Conservation (phyloP, 2,113 vertebrate genomes). For the Chaenocephalus aceratus region DNA sequence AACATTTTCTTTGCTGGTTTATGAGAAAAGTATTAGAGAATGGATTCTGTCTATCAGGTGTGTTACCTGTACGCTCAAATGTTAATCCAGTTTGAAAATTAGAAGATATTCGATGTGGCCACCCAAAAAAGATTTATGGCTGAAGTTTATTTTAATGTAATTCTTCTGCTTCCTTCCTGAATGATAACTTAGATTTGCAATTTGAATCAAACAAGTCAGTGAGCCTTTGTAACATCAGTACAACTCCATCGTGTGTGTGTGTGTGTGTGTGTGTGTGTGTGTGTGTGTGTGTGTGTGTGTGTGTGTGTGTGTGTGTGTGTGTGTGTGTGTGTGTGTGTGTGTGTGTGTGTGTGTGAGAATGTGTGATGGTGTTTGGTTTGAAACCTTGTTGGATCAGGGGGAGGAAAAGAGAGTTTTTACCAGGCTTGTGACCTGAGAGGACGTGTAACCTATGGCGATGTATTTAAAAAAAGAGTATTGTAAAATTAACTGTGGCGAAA, state of each 20-base stretch:
- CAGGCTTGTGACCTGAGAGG: constrained; percentile 65
- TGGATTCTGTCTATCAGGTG: too few species aligned
- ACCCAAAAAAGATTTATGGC: too few species aligned
- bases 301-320: constrained; percentile 10
- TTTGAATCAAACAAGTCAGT: constrained; percentile 15
- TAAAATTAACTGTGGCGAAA: constrained; percentile 82
- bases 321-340: constrained; percentile 7
- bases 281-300: constrained; percentile 6
- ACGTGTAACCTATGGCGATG: constrained; percentile 68
- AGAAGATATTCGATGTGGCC: not conserved
- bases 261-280: constrained; percentile 31
- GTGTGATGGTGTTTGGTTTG: constrained; percentile 17
- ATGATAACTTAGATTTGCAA: not conserved
- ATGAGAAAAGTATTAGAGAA: not conserved
- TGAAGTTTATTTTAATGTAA: constrained; percentile 1
- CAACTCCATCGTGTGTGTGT: constrained; percentile 35
- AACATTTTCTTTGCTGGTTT: not conserved
- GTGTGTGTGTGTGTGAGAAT: constrained; percentile 9
- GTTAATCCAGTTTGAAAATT: not conserved
- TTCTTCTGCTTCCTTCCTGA: not conserved
- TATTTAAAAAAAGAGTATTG: constrained; percentile 79
- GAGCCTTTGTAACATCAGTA: constrained; percentile 26
- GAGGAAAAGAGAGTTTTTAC: constrained; percentile 50
- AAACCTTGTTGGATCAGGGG: constrained; percentile 21
- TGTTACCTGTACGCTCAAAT: too few species aligned